phyloP scores from a whole-genome alignment of 1,140 invertebrate species.

The Orussus abietinus region DNA sequence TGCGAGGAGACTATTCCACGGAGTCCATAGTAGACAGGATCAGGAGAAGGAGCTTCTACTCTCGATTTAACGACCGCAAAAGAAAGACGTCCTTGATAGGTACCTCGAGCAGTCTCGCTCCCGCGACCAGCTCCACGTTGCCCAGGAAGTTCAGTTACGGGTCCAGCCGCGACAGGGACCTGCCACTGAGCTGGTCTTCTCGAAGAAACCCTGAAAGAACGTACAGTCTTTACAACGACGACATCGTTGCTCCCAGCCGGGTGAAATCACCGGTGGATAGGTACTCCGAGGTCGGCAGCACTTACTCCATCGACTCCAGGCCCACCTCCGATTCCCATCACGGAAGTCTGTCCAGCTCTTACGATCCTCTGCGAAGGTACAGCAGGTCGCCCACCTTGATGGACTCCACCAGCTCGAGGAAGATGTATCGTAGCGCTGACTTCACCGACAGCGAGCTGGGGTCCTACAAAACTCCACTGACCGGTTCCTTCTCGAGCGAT shows the following conservation, averaged over 20 bases:
- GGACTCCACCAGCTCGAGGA: conserved; percentile 23
- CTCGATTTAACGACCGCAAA: conserved; percentile 79
- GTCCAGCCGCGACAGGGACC: conserved; percentile 22
- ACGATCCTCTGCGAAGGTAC: conserved; percentile 40
- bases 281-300: conserved; percentile 30
- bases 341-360: conserved; percentile 27
- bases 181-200: conserved; percentile 12
- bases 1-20: conserved; percentile 45
- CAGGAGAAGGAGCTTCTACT: conserved; percentile 82
- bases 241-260: conserved; percentile 13
- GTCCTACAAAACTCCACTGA: conserved; percentile 20
- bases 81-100: conserved; percentile 49
- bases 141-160: conserved; percentile 43
- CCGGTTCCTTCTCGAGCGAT: conserved; percentile 13
- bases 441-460: conserved; percentile 26
- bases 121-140: conserved; percentile 30
- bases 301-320: conserved; percentile 27
- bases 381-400: conserved; percentile 31
- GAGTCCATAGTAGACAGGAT: conserved; percentile 83
- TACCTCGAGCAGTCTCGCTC: conserved; percentile 29
- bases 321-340: conserved; percentile 29
- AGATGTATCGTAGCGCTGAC: conserved; percentile 38
- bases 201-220: conserved; percentile 28
- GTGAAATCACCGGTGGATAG: conserved; percentile 38
- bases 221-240: conserved; percentile 37